Evolutionary conservation across 2,797 vertebrate genomes (phyloP).

Genomic region (Scomberomorus guttatus): DNA sequence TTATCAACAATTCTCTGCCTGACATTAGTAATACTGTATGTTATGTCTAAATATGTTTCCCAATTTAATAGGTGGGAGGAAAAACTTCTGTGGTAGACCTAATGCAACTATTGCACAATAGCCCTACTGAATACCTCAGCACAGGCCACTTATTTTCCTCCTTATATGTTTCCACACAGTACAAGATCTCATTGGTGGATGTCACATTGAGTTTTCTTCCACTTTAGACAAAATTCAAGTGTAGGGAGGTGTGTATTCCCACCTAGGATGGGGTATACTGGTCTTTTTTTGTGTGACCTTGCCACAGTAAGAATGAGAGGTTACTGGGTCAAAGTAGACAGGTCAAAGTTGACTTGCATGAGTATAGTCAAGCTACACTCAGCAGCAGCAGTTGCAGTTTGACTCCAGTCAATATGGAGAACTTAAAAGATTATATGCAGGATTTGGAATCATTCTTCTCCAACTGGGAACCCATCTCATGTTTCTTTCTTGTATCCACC

Average conservation of each 20-base stretch:
- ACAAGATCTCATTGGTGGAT: constrained; percentile 39
- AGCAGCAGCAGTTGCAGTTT: no score
- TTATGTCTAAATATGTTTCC: constrained; percentile 7
- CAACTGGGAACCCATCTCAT: no score
- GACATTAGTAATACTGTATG: constrained; percentile 14
- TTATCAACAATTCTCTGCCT: constrained; percentile 12
- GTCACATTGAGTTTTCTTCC: constrained; percentile 30
- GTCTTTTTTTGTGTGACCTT: no score
- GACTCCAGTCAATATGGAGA: no score
- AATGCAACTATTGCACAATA: constrained; percentile 54
- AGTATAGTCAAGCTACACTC: no score
- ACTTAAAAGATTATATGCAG: no score
- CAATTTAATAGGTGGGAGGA: constrained; percentile 17
- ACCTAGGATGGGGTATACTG: no score
- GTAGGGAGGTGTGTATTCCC: not conserved
- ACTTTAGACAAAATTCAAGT: constrained; percentile 19
- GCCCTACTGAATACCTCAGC: constrained; percentile 33
- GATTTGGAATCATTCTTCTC: no score
- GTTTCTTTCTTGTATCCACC: no score
- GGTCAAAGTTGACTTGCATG: no score
- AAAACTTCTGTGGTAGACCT: constrained; percentile 22
- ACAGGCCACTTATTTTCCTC: constrained; percentile 41
- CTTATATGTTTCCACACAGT: constrained; percentile 39
- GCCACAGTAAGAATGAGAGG: no score
- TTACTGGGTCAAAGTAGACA: no score